Base-by-base conservation (phyloP, 2,113 vertebrate genomes). In the Terrapene triunguis region DNA sequence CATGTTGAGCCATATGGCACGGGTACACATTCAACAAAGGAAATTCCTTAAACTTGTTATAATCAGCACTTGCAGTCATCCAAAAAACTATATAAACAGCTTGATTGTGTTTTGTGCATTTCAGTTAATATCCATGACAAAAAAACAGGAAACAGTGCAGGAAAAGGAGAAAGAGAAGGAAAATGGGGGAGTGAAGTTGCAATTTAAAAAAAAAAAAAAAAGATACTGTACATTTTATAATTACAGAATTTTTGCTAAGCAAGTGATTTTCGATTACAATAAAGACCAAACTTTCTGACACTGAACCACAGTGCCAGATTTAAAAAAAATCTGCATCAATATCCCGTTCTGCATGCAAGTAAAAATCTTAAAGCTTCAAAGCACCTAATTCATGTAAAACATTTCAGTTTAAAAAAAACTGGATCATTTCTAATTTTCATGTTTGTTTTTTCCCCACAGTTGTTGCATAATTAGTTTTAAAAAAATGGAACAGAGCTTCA, bases 1-100 rank as follows among this genome's bases (percentile, higher is more conserved):
- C 98, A 98, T 99, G 98, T 98, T 98, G 98, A 98, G 98, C 99
- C 99, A 99, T 99, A 99, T 99, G 99, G 98, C 98, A 97, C 95
- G 98, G 98, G 98, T 99, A 98, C 98, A 98, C 97, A 98, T 97
- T 98, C 98, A 98, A 99, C 98, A 99, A 99, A 99, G 98, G 98
- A 99, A 98, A 98, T 99, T 98, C 98, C 98, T 98, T 98, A 98
- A 98, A 98, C 98, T 99, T 99, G 98, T 98, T 98, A 98, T 98
- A 98, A 99, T 99, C 98, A 99, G 98, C 99, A 99, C 97, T 99
- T 98, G 98, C 98, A 98, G 98, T 98, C 98, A 98, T 98, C 98
- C 98, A 98, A 98, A 98, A 99, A 98, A 97, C 98, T 98, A 98
- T 98, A 98, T 98, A 98, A 98, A 99, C 98, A 99, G 98, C 98